Conservation (phyloP, 1,140 invertebrate species). For the Amyelois transitella region DNA sequence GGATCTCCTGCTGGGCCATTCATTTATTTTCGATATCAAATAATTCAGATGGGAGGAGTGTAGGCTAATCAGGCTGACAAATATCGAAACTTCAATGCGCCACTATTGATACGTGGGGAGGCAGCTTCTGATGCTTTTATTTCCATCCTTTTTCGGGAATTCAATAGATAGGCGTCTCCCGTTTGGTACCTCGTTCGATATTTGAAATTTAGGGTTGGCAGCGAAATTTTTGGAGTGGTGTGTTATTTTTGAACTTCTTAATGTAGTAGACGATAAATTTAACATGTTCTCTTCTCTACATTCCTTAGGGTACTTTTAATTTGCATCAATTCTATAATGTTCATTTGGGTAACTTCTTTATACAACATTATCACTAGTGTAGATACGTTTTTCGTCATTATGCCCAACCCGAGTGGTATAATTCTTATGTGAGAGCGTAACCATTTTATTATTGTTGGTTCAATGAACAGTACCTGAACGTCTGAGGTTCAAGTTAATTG, state of each 20-base stretch:
- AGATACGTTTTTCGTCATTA: too few relatives aligned
- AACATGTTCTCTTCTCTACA: too few relatives aligned
- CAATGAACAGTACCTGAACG: background rate
- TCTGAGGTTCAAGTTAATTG: background rate
- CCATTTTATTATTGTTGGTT: background rate
- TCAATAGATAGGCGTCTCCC: slow-evolving; percentile 37
- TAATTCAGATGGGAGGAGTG: background rate
- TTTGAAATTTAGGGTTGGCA: slow-evolving; percentile 20
- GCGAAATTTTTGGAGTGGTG: too few relatives aligned
- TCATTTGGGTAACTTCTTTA: too few relatives aligned
- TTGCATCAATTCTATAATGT: too few relatives aligned
- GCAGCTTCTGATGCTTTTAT: slow-evolving; percentile 13
- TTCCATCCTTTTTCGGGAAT: slow-evolving; percentile 44
- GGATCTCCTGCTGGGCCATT: slow-evolving; percentile 16
- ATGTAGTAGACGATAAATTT: too few relatives aligned
- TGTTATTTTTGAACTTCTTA: too few relatives aligned
- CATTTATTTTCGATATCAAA: slow-evolving; percentile 3
- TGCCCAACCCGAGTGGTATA: background rate
- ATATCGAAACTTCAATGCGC: slow-evolving; percentile 14
- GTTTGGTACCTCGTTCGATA: slow-evolving; percentile 18
- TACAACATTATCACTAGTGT: too few relatives aligned
- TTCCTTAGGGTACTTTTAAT: too few relatives aligned
- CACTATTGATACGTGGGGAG: slow-evolving; percentile 17
- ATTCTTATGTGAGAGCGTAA: too few relatives aligned
- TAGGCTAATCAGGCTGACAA: slow-evolving; percentile 24